phyloP scores from a whole-genome alignment of 2,888 invertebrate genomes.

The Chrysolina oricalcia region DNA sequence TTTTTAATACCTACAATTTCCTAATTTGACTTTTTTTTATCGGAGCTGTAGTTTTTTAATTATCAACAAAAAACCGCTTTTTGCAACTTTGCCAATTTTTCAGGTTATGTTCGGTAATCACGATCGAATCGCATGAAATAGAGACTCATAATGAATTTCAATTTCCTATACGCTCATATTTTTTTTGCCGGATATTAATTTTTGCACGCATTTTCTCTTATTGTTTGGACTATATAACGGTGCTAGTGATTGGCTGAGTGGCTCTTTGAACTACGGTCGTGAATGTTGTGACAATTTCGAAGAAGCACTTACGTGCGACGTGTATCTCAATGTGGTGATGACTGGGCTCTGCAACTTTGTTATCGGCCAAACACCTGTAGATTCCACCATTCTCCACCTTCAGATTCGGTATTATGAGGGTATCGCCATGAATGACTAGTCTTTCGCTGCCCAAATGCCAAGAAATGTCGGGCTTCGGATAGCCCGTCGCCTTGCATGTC shows the following conservation, averaged over 20 bases:
- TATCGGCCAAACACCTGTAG: conserved; percentile 73
- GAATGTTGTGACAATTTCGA: neutral
- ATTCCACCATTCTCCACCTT: conserved; percentile 67
- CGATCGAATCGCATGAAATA: too few species aligned
- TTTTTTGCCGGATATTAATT: too few species aligned
- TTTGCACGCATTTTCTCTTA: too few species aligned
- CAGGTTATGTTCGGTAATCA: too few species aligned
- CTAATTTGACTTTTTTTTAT: too few species aligned
- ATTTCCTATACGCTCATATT: too few species aligned
- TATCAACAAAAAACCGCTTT: too few species aligned
- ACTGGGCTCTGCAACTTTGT: conserved; percentile 67
- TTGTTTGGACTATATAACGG: too few species aligned
- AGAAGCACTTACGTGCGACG: conserved; percentile 66
- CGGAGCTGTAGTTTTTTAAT: too few species aligned
- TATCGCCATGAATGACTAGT: conserved; percentile 62
- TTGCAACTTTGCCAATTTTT: too few species aligned
- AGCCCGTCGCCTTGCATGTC: conserved; percentile 69
- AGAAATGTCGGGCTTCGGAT: conserved; percentile 70
- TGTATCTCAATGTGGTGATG: conserved; percentile 64
- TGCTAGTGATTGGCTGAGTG: neutral
- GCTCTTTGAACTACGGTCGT: neutral
- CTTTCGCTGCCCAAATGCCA: conserved; percentile 67
- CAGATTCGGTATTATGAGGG: conserved; percentile 66
- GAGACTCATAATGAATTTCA: too few species aligned
- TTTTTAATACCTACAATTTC: too few species aligned